Base-by-base conservation (phyloP, 2,888 invertebrate genomes). In the Parnassius orleans region DNA sequence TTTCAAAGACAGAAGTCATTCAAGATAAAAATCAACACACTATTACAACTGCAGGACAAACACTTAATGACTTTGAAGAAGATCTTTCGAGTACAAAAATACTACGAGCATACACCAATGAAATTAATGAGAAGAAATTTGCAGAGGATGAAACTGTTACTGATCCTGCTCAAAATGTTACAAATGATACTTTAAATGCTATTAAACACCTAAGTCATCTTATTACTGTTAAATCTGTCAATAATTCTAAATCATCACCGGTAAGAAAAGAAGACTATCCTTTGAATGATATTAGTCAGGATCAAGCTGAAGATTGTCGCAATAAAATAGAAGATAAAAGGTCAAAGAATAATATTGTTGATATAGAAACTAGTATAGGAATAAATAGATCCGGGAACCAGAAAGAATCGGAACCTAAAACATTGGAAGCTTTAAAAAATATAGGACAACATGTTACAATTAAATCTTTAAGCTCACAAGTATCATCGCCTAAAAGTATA, bases 181-280 rank as follows among this genome's bases (percentile, higher is more conserved):
- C 24, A 10, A 57, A 60, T 56, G 19, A 58, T 53, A 52, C 56
- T 11, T 60, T 64, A 44, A 57, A 53, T 64, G 77, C 76, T 2
- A 72, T 87, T 61, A 85, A 85, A 74, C 81, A 77, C 73, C 76
- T 87, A 64, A 79, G 85, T 66, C 80, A 80, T 65, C 71, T 83
- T 14, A 77, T 83, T 56, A 84, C 84, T 57, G 74, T 89, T 2
- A 89, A 87, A 73, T 67, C 86, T 44, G 68, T 83, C 12, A 72
- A 56, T 65, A 69, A 77, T 7, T 44, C 52, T 11, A 56, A 48
- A 46, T n/a, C 51, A 42, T 10, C 33, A 12, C 14, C 43, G 9
- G 43, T n/a, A 2, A 33, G n/a, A n/a, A 43, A 46, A 50, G 51
- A 54, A 19, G 47, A 57, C 19, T 43, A 52, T 15, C 41, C 48